Conservation (phyloP, 2,888 invertebrate species). For the Drosophila fungiperda region DNA sequence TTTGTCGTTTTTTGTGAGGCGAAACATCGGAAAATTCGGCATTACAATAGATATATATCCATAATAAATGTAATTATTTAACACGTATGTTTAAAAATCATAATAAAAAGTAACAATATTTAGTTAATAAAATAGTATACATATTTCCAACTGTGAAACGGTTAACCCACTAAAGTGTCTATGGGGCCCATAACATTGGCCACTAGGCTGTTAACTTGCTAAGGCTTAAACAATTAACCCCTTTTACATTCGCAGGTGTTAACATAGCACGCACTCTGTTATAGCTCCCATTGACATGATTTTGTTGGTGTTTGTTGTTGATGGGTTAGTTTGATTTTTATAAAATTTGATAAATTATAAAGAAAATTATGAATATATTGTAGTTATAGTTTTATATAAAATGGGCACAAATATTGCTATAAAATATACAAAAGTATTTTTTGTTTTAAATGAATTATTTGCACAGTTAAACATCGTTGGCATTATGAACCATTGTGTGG, state of each 20-base stretch:
- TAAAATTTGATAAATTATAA: slow-evolving; percentile 56
- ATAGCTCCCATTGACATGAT: slow-evolving; percentile 31
- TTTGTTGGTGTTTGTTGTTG: slow-evolving; percentile 20
- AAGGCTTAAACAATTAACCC: slow-evolving; percentile 1
- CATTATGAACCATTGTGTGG: slow-evolving; percentile 39
- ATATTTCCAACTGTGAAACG: slow-evolving; percentile 17
- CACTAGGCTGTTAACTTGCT: slow-evolving; percentile 5
- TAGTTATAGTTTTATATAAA: slow-evolving; percentile 63
- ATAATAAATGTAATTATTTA: slow-evolving; percentile 49
- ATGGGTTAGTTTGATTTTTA: slow-evolving; percentile 36
- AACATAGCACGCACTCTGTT: slow-evolving; percentile 27
- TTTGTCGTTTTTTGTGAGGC: slow-evolving; percentile 82
- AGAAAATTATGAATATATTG: slow-evolving; percentile 56
- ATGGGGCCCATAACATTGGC: slow-evolving; percentile 37
- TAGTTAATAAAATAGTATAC: slow-evolving; percentile 56
- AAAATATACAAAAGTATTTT: slow-evolving; percentile 65
- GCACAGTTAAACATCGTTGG: slow-evolving; percentile 56
- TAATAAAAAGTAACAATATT: slow-evolving; percentile 76
- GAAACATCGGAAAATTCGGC: slow-evolving; percentile 86
- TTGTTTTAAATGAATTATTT: slow-evolving; percentile 41
- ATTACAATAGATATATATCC: slow-evolving; percentile 82
- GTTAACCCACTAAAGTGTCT: slow-evolving; percentile 16
- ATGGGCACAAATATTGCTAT: slow-evolving; percentile 66
- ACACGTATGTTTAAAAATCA: slow-evolving; percentile 70
- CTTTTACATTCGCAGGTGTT: slow-evolving; percentile 9